phyloP scores from a whole-genome alignment of 2,113 vertebrate species.

The Corythoichthys intestinalis region DNA sequence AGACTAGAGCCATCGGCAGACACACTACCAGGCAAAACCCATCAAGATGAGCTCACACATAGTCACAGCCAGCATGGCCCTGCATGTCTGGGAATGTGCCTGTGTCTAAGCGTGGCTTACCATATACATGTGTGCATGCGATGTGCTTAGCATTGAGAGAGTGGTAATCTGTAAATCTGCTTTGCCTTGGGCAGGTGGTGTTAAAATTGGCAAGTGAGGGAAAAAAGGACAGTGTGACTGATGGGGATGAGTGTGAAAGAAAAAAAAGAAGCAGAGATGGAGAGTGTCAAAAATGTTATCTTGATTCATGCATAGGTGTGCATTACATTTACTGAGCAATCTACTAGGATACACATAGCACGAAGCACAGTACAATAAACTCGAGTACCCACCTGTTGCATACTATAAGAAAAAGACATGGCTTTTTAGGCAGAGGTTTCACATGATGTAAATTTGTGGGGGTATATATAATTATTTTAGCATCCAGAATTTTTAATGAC shows the following conservation, averaged over 20 bases:
- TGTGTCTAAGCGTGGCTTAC: conserved; percentile 14
- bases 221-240: conserved; percentile 38
- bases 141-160: conserved; percentile 57
- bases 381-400: background rate
- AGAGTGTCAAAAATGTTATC: conserved; percentile 8
- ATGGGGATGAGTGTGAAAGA: conserved; percentile 21
- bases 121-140: conserved; percentile 45
- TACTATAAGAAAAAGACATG: background rate
- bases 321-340: conserved; percentile 1
- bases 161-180: conserved; percentile 75
- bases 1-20: conserved; percentile 16
- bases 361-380: background rate
- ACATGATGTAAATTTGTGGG: background rate
- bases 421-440: background rate
- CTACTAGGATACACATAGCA: background rate
- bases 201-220: conserved; percentile 61
- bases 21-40: conserved; percentile 38
- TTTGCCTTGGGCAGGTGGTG: conserved; percentile 65
- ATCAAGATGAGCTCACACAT: conserved; percentile 41
- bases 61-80: conserved; percentile 32
- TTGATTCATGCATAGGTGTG: conserved; percentile 33
- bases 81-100: conserved; percentile 17
- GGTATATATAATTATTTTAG: no score
- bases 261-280: background rate
- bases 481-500: background rate